Percentiles rank a stretch among this genome's conserved stretches.
These are phyloP conservation scores for Spinibarbus caldwelli DNA, from an alignment of 2,797 vertebrate species.

Conservation along the genomic window DNA sequence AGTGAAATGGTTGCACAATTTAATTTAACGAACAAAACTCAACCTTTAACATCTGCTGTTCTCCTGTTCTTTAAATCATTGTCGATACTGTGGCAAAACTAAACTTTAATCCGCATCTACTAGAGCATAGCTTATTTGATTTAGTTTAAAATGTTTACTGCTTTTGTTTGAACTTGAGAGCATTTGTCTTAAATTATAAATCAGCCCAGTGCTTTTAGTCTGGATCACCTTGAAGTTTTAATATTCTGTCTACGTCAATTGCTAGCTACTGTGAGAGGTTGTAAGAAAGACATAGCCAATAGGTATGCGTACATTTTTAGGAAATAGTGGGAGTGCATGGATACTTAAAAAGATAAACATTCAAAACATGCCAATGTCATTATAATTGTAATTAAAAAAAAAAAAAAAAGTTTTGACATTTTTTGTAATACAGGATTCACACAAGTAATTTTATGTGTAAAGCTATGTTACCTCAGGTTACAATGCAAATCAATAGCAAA, in stretches of 20 bases:
- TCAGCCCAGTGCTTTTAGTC: conserved; percentile 1
- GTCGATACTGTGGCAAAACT: conserved; percentile 26
- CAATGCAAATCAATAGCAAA: not conserved
- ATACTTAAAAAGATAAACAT: not conserved
- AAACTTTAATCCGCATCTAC: conserved; percentile 39
- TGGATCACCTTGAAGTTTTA: not conserved
- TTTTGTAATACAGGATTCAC: too few species aligned
- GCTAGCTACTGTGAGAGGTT: not conserved
- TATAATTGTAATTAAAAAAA: not conserved
- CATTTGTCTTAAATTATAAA: conserved; percentile 20
- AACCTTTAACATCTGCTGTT: conserved; percentile 44
- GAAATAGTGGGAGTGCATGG: not conserved
- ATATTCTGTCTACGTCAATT: not conserved
- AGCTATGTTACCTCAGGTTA: too few species aligned
- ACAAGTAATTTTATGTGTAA: too few species aligned
- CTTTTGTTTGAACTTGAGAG: conserved; percentile 13
- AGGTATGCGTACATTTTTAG: not conserved
- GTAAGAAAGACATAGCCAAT: not conserved
- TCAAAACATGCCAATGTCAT: not conserved
- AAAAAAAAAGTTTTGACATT: too few species aligned
- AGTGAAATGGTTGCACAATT: conserved; percentile 36
- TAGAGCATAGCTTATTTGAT: conserved; percentile 28
- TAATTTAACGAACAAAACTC: conserved; percentile 39
- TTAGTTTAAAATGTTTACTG: conserved; percentile 9
- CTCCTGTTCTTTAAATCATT: conserved; percentile 33